A percentile compares a stretch with the other conserved stretches of the same genome.
Evolutionary conservation across 2,113 vertebrate species (phyloP).

Genomic region (Prolemur simus): DNA sequence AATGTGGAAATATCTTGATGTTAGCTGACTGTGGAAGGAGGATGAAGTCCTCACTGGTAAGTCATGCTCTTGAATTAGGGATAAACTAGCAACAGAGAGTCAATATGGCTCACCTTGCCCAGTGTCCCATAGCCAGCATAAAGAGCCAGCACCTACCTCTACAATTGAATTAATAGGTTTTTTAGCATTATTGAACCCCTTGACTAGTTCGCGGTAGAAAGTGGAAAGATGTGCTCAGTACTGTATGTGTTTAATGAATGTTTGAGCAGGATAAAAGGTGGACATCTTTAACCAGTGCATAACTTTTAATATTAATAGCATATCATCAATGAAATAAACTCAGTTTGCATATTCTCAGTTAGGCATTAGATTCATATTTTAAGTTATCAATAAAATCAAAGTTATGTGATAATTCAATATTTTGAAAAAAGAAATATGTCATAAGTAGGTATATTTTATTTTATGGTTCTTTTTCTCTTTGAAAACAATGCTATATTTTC

Average conservation of each 20-base stretch:
- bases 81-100: neutral
- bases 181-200: neutral
- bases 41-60: neutral
- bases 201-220: neutral
- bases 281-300: neutral
- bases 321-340: neutral
- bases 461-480: neutral
- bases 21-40: neutral
- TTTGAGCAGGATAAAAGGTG: neutral
- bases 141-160: neutral
- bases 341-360: neutral
- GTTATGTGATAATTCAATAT: neutral
- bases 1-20: neutral
- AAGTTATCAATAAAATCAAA: neutral
- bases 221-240: neutral
- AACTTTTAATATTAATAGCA: neutral
- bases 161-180: neutral
- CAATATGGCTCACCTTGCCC: neutral
- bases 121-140: neutral
- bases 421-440: neutral
- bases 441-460: neutral
- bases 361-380: neutral
- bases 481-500: neutral
- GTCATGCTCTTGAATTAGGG: neutral
- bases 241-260: neutral